Evolutionary conservation across 2,797 vertebrate genomes (phyloP), one percentile per base, ranked within the genome.

Genomic region (Manis crassicaudata): DNA sequence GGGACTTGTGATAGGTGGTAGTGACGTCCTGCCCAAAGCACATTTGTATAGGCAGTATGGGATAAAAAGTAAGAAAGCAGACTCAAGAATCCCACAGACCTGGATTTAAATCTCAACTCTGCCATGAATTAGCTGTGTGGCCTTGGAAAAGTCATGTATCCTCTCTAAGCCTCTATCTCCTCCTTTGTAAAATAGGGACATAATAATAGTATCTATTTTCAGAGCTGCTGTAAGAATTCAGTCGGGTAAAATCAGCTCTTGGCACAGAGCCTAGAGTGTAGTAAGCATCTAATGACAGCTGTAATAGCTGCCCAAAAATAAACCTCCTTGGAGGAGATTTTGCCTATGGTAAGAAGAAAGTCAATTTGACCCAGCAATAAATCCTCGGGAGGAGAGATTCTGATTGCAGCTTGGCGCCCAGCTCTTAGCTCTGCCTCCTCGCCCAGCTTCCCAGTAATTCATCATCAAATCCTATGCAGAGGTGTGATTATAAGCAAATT

Each of bases 111-210:
- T 43, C 20, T 73, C 4, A 91, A 27, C 3, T 75, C 35, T 52
- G 23, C 25, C 60, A 16, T 5, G 2, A 68, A 35, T 81, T 72
- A 70, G n/a, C 58, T 65, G 8, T 35, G 50, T 80, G 46, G 16
- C 27, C 52, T 43, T 79, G 6, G 87, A 68, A 86, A 73, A 86
- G 27, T 73, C 62, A 32, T 46, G 14, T 82, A 52, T 65, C 56
- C 14, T 75, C 25, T 63, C 43, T 14, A 70, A 87, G 16, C 14
- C 12, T 91, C 63, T 21, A 40, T 52, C 52, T 89, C 70, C 58
- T 93, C 46, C 18, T 83, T 86, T 91, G 37, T 70, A 87, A 92
- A 95, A 75, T 23, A 70, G 20, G 12, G n/a, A 68, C 20, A n/a
- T 75, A 35, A 40, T 72, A 72, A 63, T 17, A 94, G 17, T 84